phyloP scores from a whole-genome alignment of 92 coral and sea anemone species.

The Epizoanthus rinbou region DNA sequence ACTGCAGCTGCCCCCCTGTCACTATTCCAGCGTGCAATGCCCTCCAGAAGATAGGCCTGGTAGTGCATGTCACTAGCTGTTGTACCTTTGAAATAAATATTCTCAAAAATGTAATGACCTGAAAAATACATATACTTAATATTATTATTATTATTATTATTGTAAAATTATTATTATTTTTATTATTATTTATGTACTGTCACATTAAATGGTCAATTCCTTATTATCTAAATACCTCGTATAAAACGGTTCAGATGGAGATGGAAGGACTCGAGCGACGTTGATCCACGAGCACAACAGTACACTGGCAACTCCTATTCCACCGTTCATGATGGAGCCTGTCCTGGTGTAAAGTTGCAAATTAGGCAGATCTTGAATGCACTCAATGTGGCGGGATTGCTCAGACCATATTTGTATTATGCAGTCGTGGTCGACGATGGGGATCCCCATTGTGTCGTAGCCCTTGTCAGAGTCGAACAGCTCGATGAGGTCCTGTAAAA shows the following conservation, averaged over 20 bases:
- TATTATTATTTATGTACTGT: too few species aligned
- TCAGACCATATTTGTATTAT: constrained; percentile 11
- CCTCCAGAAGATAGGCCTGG: constrained; percentile 26
- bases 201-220: too few species aligned
- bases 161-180: too few species aligned
- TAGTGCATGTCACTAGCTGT: background rate
- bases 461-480: constrained; percentile 12
- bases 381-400: constrained; percentile 17
- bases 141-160: too few species aligned
- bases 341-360: constrained; percentile 21
- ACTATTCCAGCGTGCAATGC: background rate
- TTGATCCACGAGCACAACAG: constrained; percentile 44
- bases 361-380: constrained; percentile 35
- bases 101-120: background rate
- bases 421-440: constrained; percentile 21
- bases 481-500: background rate
- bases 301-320: constrained; percentile 42
- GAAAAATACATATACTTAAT: background rate
- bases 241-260: constrained; percentile 54
- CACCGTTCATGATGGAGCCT: constrained; percentile 34
- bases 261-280: background rate
- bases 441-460: constrained; percentile 30
- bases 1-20: background rate
- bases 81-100: background rate
- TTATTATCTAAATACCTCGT: constrained; percentile 35